phyloP scores from a whole-genome alignment of 2,797 vertebrate genomes.

The Limnodromus scolopaceus region DNA sequence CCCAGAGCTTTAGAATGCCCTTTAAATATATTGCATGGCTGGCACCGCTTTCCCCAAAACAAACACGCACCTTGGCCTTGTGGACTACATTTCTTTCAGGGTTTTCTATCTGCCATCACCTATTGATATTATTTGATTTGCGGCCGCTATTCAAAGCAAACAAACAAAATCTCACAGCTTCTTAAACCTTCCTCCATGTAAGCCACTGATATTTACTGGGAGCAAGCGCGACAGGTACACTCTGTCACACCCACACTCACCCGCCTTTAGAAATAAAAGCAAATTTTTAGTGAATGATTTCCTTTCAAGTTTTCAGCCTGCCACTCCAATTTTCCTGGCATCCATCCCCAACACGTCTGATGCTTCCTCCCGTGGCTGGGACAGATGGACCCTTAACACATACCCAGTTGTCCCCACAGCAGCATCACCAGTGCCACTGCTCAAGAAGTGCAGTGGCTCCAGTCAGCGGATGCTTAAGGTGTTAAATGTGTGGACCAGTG shows the following conservation, averaged over 20 bases:
- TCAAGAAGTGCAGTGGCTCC: not conserved
- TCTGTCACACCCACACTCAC: not conserved
- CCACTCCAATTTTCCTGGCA: not conserved
- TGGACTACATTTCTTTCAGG: not conserved
- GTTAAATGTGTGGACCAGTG: not conserved
- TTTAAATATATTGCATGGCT: slow-evolving; percentile 37
- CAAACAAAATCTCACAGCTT: slow-evolving; percentile 55
- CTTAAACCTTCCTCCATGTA: not conserved
- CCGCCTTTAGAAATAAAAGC: not conserved
- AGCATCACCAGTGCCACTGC: not conserved
- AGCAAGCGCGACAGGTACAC: not conserved
- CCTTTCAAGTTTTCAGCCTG: not conserved
- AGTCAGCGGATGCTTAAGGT: fast-evolving
- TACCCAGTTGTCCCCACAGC: not conserved
- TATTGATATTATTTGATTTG: slow-evolving; percentile 70
- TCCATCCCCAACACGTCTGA: not conserved
- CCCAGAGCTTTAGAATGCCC: slow-evolving; percentile 31
- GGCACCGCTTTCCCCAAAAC: not conserved
- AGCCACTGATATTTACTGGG: slow-evolving; percentile 57
- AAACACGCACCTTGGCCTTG: slow-evolving; percentile 8
- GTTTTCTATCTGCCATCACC: slow-evolving; percentile 16
- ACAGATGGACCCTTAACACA: not conserved
- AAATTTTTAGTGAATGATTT: not conserved
- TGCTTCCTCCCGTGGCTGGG: not conserved
- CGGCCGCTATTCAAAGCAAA: slow-evolving; percentile 52